Base-by-base conservation (phyloP, 2,797 vertebrate genomes). In the Champsocephalus esox region DNA sequence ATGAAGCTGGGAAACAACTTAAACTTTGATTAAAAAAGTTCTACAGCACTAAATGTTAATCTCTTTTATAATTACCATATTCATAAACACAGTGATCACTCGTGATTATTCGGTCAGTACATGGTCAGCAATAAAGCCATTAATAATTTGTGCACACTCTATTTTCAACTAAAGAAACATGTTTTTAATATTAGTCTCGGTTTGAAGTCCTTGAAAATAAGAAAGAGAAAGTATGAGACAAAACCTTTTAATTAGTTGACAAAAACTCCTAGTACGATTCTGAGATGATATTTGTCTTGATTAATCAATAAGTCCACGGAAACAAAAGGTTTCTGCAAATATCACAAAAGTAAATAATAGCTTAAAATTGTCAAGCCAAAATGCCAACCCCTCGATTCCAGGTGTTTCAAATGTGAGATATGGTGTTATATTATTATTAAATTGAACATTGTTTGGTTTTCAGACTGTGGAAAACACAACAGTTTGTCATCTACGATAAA, bases 21-120 rank as follows among this genome's bases (percentile, higher is more conserved):
- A 19, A 66, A 76, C 61, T 79, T 76, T 58, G 50, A 69, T 69
- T 44, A 49, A 61, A 28, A 80, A 68, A 69, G 59, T 74, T 61
- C 3, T 61, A 32, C 32, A 32, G 28, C 5, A 17, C 10, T 61
- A 52, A 62, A 79, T 80, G 7, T 32, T 77, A 24, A 32, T 21
- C 19, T 45, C 10, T 32, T 1, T 43, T n/a, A 12, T 54, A 34
- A 51, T 43, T 7, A 70, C 13, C 12, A 3, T 70, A 41, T 56
- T 66, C 14, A 51, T 12, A 19, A 19, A 71, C 50, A 9, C 28
- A 6, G 44, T 41, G 48, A 41, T 12, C 10, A 58, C 21, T 44
- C 24, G 9, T 48, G 4, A 10, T 62, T 3, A 11, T 44, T 19
- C 54, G 49, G 10, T 55, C 48, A 9, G 28, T 24, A 51, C 38